Base-by-base conservation (phyloP, 2,113 vertebrate species). In the Rhea pennata region DNA sequence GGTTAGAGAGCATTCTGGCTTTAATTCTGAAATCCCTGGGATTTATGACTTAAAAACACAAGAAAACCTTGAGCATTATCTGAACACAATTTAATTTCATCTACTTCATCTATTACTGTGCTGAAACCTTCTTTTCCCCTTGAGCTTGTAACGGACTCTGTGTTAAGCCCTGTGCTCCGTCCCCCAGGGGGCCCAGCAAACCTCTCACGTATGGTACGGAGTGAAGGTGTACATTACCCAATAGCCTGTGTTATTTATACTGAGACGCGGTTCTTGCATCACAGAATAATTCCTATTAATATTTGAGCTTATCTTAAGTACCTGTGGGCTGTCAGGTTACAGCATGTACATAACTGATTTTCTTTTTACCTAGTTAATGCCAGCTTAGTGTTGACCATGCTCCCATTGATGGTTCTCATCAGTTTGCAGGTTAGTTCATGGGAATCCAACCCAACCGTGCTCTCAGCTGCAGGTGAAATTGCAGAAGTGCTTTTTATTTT, bases 81-180 rank as follows among this genome's bases (percentile, higher is more conserved):
- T 78, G 87, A 92, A 93, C 87, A 95, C 79, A 88, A 95, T 97
- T 97, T 95, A 94, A 97, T 96, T 96, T 96, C 74, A 81, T 86
- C 90, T n/a, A 33, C 66, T 84, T 85, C 67, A 69, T 84, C 74
- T 36, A 31, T 6, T 14, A 75, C 67, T 93, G 78, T 9, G 2
- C 91, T n/a, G 78, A 74, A 92, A 77, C 96, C 84, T 96, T 94
- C 67, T 91, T 92, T 93, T 96, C 87, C 91, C 95, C 92, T 95
- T 54, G 24, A 42, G 36, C 50, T 42, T 94, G 95, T 10, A 39
- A 27, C 44, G 0, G n/a, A 29, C 77, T 13, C 48, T 74, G 44
- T 22, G 36, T 15, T 92, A 95, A 95, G 87, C 91, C 75, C 71
- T 5, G 50, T 50, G 77, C 81, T 80, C 27, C 46, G 58, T 40